Conservation (phyloP, 2,888 invertebrate genomes). For the Mythimna lalbum region DNA sequence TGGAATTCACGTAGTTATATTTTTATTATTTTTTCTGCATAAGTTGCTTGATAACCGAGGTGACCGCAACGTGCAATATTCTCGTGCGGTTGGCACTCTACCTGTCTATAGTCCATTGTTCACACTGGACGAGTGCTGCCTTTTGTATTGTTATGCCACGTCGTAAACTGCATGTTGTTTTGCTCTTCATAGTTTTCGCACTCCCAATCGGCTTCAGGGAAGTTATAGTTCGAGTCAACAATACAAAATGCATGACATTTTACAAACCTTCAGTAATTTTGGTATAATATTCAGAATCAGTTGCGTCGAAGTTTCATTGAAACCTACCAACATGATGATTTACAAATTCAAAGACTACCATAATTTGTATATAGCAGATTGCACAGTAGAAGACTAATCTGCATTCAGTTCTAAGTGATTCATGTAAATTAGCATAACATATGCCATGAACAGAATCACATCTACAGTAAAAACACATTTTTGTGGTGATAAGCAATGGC, state of each 20-base stretch:
- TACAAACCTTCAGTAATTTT: too few species aligned
- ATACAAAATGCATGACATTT: not conserved
- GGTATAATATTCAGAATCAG: not conserved
- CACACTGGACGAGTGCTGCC: constrained; percentile 63
- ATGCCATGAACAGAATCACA: not conserved
- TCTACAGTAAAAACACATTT: not conserved
- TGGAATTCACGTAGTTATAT: constrained; percentile 48
- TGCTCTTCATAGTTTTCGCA: constrained; percentile 44
- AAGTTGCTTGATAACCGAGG: constrained; percentile 56
- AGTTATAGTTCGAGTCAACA: constrained; percentile 9
- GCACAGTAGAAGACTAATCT: not conserved
- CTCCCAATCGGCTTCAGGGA: constrained; percentile 13
- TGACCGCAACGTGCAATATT: constrained; percentile 74
- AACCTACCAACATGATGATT: too few species aligned
- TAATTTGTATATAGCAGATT: not conserved
- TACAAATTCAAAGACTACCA: not conserved
- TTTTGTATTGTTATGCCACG: constrained; percentile 64
- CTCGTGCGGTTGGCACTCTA: constrained; percentile 71
- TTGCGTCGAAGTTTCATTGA: not conserved
- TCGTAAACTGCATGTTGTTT: constrained; percentile 54
- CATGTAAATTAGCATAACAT: not conserved
- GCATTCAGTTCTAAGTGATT: not conserved
- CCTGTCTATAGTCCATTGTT: constrained; percentile 73
- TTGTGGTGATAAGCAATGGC: not conserved
- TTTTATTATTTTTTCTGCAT: constrained; percentile 56